A percentile compares a stretch with the other conserved stretches of the same genome.
These are phyloP conservation scores for Ctenicera cuprea DNA, from an alignment of 2,888 invertebrate species.

Conservation along the genomic window DNA sequence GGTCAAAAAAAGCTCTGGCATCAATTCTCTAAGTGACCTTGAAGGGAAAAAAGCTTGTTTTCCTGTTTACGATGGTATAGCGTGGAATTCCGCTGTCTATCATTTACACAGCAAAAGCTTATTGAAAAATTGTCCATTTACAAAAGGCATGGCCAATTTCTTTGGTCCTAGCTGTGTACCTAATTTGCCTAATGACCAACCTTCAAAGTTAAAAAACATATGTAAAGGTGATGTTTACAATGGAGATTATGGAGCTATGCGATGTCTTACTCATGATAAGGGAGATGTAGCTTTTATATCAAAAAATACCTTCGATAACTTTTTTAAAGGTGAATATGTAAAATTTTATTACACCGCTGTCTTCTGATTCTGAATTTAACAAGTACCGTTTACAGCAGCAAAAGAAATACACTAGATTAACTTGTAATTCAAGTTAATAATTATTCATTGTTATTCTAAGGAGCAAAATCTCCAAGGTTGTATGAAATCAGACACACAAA, in stretches of 20 bases:
- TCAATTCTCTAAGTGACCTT: constrained; percentile 79
- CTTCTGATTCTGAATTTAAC: too few species aligned
- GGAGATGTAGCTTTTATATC: constrained; percentile 87
- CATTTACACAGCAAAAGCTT: constrained; percentile 69
- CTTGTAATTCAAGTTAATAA: too few species aligned
- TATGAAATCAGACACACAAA: too few species aligned
- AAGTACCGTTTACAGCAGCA: too few species aligned
- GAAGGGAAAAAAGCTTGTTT: constrained; percentile 86
- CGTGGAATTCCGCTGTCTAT: constrained; percentile 78
- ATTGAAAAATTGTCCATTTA: constrained; percentile 70
- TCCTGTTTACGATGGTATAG: constrained; percentile 85
- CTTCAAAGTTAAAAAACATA: constrained; percentile 62
- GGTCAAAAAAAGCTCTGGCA: constrained; percentile 75
- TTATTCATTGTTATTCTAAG: too few species aligned
- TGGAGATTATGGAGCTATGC: constrained; percentile 80
- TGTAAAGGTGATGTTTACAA: constrained; percentile 68
- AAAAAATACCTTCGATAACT: constrained; percentile 64
- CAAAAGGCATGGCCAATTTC: constrained; percentile 73
- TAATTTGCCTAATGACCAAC: constrained; percentile 66
- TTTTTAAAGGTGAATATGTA: constrained; percentile 73
- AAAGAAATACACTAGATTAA: too few species aligned
- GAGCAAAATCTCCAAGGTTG: too few species aligned
- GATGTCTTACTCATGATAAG: constrained; percentile 79
- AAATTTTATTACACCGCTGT: not conserved
- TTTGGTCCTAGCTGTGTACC: constrained; percentile 82